Evolutionary conservation across 2,797 vertebrate genomes (phyloP), one percentile per base, ranked within the genome.

Genomic region (Eulemur mongoz): DNA sequence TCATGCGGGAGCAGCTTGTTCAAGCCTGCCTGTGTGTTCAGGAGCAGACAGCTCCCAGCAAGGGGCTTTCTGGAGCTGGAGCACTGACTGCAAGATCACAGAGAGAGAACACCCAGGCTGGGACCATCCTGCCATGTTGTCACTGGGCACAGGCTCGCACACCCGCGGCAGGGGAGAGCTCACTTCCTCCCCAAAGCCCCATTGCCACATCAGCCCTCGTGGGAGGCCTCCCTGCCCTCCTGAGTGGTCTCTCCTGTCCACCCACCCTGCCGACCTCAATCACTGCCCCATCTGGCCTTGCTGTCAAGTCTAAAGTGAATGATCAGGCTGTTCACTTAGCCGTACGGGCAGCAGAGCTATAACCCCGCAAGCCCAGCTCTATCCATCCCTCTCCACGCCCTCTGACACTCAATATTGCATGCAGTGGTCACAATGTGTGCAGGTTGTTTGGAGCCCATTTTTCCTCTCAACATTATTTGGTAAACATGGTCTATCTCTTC

Each of bases 1-100:
- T 94, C 80, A 65, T 48, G 54, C 82, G 67, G 93, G 54, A 88
- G 50, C 38, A 48, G 81, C 75, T 90, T 32, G 75, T 61, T 82
- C 30, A 82, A 90, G 75, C 12, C 48, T 18, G 52, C 32, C 63
- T 25, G 7, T 43, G 38, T 91, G 73, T 50, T 75, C 35, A 67
- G 63, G 54, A 80, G 22, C 35, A 88, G 65, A 87, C 0, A 12
- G 10, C 32, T 27, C n/a, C 57, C 38, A 65, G 54, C 59, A 32
- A 70, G 32, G 32, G 43, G 15, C 67, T 83, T 83, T 69, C 18
- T 1, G 14, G 45, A 85, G 45, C 59, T 32, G 43, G 22, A 89
- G 38, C 23, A 2, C 43, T 14, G n/a, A 85, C 70, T 65, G 79
- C 48, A 82, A 83, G 40, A 61, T 18, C 22, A 17, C 54, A 94